phyloP scores from a whole-genome alignment of 2,113 vertebrate genomes.

The Ptilonorhynchus violaceus region DNA sequence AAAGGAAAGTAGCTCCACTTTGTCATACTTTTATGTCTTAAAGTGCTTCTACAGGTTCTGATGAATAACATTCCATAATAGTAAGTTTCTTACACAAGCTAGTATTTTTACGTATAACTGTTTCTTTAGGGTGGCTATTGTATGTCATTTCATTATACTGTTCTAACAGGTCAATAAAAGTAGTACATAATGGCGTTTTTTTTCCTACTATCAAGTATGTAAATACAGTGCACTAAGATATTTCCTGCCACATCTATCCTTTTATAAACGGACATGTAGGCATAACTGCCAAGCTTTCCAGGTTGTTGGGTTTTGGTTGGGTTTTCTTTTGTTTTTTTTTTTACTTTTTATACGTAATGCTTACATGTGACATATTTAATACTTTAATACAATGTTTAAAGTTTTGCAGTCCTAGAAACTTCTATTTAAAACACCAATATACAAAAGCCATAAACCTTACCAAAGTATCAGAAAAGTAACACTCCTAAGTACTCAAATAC shows the following conservation, averaged over 20 bases:
- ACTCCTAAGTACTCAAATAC: background rate
- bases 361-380: background rate
- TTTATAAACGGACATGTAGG: background rate
- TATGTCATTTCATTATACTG: background rate
- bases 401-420: background rate
- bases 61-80: background rate
- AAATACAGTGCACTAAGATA: background rate
- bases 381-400: background rate
- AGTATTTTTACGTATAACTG: background rate
- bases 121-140: background rate
- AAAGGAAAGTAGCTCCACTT: background rate
- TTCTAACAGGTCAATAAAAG: background rate
- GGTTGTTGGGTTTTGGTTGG: background rate
- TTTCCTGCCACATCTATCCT: background rate
- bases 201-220: background rate
- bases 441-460: background rate
- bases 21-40: background rate
- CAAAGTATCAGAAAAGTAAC: background rate
- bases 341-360: background rate
- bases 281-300: background rate
- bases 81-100: background rate
- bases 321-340: rapidly evolving
- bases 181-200: background rate
- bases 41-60: background rate
- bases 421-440: background rate